Base-by-base conservation (phyloP, 2,113 vertebrate species). In the Anthoscopus minutus region DNA sequence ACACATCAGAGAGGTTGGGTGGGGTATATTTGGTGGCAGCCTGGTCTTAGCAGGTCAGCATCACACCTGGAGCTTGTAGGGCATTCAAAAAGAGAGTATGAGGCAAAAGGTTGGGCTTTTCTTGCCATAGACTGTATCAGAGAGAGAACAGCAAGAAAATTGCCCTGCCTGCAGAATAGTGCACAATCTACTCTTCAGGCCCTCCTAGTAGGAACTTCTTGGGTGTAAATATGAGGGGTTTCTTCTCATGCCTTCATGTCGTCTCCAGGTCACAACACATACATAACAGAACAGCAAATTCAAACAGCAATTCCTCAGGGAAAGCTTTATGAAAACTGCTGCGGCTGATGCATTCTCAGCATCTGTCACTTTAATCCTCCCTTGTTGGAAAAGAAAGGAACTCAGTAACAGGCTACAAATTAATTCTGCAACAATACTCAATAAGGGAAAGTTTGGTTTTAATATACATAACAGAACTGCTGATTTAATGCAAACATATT, bases 381-480 rank as follows among this genome's bases (percentile, higher is more conserved):
- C 56, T 83, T 58, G 35, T 2, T 88, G 86, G 54, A 86, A 94
- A 67, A 81, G 33, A 60, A 61, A 88, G 50, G 50, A 81, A 15
- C 44, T 56, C 56, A 37, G 45, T 45, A 78, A 74, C 76, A 73
- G 22, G 22, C 56, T 77, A 28, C 51, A 44, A 86, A 84, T 95
- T 88, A 88, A 88, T 84, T 94, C 80, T 92, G 54, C 65, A 86
- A 66, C 80, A 93, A 81, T 88, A 62, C 51, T 67, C 86, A 91
- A 27, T 84, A 84, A 86, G 61, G 72, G 38, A 58, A 88, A 74
- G 80, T 66, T 93, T 91, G 60, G 35, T 48, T 92, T 92, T 44
- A 84, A 84, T 67, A 91, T 58, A 56, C 64, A 84, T 82, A 95
- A 23, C 3, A 13, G 76, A 93, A 74, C 72, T 71, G 35, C 44